A percentile compares a stretch with the other conserved stretches of the same genome.
Evolutionary conservation across 2,113 vertebrate species (phyloP).

Genomic region (Phycodurus eques): DNA sequence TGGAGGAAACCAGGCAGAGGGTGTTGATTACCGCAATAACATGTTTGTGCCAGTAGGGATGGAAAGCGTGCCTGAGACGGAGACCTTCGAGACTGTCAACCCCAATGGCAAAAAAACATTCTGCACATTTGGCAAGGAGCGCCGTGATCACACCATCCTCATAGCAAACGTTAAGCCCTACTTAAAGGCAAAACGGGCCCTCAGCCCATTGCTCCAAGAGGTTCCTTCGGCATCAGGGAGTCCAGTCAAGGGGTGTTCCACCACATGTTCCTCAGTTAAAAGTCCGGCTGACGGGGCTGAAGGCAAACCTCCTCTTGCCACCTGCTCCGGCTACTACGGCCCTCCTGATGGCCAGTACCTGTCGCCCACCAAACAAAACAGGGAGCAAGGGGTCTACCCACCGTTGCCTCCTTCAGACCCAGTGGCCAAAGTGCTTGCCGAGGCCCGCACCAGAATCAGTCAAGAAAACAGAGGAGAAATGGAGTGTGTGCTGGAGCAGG

Average conservation of each 20-base stretch:
- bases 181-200: slow-evolving; percentile 98
- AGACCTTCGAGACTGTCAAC: slow-evolving; percentile 93
- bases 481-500: slow-evolving; percentile 88
- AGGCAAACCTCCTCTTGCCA: slow-evolving; percentile 77
- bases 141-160: slow-evolving; percentile 97
- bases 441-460: slow-evolving; percentile 79
- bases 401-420: slow-evolving; percentile 72
- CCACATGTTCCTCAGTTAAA: slow-evolving; percentile 84
- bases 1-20: slow-evolving; percentile 89
- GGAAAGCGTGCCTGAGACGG: slow-evolving; percentile 89
- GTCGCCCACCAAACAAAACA: slow-evolving; percentile 89
- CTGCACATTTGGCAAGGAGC: slow-evolving; percentile 99
- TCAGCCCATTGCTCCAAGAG: slow-evolving; percentile 97
- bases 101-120: slow-evolving; percentile 98
- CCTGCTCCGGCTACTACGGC: slow-evolving; percentile 80
- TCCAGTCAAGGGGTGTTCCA: slow-evolving; percentile 87
- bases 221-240: slow-evolving; percentile 92
- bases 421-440: slow-evolving; percentile 88
- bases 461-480: slow-evolving; percentile 75
- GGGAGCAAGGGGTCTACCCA: slow-evolving; percentile 77
- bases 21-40: slow-evolving; percentile 98
- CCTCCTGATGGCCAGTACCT: slow-evolving; percentile 85
- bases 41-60: slow-evolving; percentile 94
- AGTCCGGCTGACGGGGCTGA: slow-evolving; percentile 89
- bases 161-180: slow-evolving; percentile 99